A percentile compares a stretch with the other conserved stretches of the same genome.
Conservation (phyloP, 1,140 invertebrate genomes). For the Trachymyrmex septentrionalis region DNA sequence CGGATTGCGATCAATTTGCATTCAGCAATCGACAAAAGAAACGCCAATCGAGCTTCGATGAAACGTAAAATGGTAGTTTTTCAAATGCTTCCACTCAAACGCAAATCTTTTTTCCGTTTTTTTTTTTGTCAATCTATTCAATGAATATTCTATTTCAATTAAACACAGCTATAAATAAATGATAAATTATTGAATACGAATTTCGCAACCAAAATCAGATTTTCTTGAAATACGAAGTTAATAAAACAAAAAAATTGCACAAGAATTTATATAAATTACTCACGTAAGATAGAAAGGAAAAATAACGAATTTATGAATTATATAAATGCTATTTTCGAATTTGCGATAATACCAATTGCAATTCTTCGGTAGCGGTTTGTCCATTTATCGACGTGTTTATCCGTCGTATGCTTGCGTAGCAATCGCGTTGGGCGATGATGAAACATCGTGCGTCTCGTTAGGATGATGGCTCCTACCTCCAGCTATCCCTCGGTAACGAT, state of each 20-base stretch:
- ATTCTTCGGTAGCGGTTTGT: constrained; percentile 23
- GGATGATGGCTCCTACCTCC: constrained; percentile 32
- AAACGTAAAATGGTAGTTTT: constrained; percentile 63
- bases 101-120: constrained; percentile 17
- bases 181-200: neutral
- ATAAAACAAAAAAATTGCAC: neutral
- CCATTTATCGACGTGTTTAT: constrained; percentile 34
- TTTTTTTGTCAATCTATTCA: neutral
- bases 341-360: constrained; percentile 7
- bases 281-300: neutral
- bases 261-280: constrained; percentile 1
- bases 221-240: neutral
- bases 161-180: constrained; percentile 5
- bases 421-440: constrained; percentile 24
- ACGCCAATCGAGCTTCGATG: constrained; percentile 59
- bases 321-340: neutral
- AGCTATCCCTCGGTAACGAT: constrained; percentile 31
- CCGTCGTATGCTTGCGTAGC: neutral
- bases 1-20: constrained; percentile 64
- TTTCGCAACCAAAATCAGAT: neutral
- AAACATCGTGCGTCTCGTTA: constrained; percentile 53
- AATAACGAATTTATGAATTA: neutral
- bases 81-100: constrained; percentile 27
- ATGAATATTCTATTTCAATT: constrained; percentile 11
- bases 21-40: constrained; percentile 50